Evolutionary conservation across 2,113 vertebrate genomes (phyloP).

Genomic region (Eleginops maclovinus): DNA sequence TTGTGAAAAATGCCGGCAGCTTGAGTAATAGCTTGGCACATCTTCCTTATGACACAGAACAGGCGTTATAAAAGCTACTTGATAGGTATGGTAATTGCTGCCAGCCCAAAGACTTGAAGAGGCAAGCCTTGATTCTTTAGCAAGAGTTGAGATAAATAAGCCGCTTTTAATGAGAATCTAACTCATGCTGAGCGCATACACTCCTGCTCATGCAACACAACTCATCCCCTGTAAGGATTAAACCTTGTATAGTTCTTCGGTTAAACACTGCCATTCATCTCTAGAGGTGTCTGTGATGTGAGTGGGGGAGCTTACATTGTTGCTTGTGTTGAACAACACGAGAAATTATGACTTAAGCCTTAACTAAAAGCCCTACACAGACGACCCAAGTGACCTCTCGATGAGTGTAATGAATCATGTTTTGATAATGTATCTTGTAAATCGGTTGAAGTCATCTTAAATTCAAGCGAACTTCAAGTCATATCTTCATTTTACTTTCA

Average conservation of each 20-base stretch:
- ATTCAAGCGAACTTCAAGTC: background rate
- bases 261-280: conserved; percentile 60
- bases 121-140: conserved; percentile 71
- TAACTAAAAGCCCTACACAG: background rate
- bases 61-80: conserved; percentile 70
- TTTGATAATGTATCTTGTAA: background rate
- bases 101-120: conserved; percentile 68
- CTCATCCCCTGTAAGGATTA: conserved; percentile 70
- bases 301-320: conserved; percentile 8
- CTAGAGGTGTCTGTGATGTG: conserved; percentile 12
- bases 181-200: conserved; percentile 68
- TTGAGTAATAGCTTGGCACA: conserved; percentile 62
- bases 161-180: conserved; percentile 78
- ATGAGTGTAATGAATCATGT: background rate
- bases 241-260: conserved; percentile 59
- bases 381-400: background rate
- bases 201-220: conserved; percentile 59
- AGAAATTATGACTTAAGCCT: conserved; percentile 7
- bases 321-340: background rate
- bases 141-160: conserved; percentile 77
- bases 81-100: conserved; percentile 78
- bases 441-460: too few species aligned
- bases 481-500: background rate
- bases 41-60: conserved; percentile 59
- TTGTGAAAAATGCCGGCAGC: conserved; percentile 59